Evolutionary conservation across 1,140 invertebrate species (phyloP).

Genomic region (Drosophila carrolli): DNA sequence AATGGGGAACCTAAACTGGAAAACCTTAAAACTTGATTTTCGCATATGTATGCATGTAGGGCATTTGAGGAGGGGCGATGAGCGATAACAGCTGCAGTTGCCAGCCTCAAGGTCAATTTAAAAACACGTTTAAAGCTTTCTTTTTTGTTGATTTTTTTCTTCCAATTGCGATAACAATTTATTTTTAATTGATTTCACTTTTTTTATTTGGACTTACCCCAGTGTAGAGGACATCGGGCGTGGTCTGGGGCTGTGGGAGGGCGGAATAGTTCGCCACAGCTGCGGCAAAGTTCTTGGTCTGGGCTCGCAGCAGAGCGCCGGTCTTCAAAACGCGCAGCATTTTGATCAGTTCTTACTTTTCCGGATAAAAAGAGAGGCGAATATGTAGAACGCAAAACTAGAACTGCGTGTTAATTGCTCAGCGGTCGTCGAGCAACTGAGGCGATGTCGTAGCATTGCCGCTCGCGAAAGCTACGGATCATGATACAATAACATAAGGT

Average conservation of each 20-base stretch:
- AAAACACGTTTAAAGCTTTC: constrained; percentile 33
- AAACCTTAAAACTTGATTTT: constrained; percentile 41
- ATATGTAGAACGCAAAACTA: constrained; percentile 9
- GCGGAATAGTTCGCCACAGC: constrained; percentile 56
- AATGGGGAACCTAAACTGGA: constrained; percentile 9
- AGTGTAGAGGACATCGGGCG: constrained; percentile 75
- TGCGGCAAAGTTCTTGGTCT: constrained; percentile 50
- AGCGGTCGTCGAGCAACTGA: constrained; percentile 48
- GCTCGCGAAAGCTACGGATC: constrained; percentile 36
- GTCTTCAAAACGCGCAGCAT: constrained; percentile 73
- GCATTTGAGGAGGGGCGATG: constrained; percentile 12
- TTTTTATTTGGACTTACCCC: constrained; percentile 62
- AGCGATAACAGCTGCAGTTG: constrained; percentile 41
- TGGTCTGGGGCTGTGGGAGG: constrained; percentile 67
- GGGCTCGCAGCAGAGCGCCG: constrained; percentile 51
- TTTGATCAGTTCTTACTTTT: constrained; percentile 24
- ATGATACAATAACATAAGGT: too few relatives aligned
- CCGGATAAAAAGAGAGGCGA: constrained; percentile 2
- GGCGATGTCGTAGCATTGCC: constrained; percentile 1
- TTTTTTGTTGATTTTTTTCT: constrained; percentile 1
- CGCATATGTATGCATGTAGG: constrained; percentile 8
- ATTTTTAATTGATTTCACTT: constrained; percentile 9
- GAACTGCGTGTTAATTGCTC: constrained; percentile 40
- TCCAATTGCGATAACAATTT: constrained; percentile 12
- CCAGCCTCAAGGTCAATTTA: constrained; percentile 36